Base-by-base conservation (phyloP, 2,888 invertebrate genomes). In the Rhamphomyia laevipes region DNA sequence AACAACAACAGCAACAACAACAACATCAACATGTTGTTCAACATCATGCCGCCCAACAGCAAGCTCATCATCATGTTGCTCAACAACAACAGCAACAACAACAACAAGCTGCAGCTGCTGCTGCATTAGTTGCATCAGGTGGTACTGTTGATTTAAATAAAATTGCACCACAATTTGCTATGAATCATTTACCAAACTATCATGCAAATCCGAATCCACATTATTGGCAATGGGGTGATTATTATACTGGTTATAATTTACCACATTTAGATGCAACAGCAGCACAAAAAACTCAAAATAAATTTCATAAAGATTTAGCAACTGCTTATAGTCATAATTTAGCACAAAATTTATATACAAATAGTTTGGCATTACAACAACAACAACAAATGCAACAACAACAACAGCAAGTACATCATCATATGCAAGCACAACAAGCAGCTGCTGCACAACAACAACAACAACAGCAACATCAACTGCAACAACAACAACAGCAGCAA, bases 161-260 rank as follows among this genome's bases (percentile, higher is more conserved):
- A 65, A 73, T 77, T 51, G 69, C 77, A 1, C 73, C 81, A 0
- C 82, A 81, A 57, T 81, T 79, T 57, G 65, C 77, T 2, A 74
- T 76, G 66, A 81, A 82, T 66, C 79, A 81, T 57, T 74, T 81
- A 46, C 80, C 81, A 2, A 82, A 82, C 60, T 82, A 82, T 59
- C 80, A 80, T 59, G 75, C 59, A 7, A 62, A 80, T 43, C 74
- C 77, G 1, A 75, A 75, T 53, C n/a, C n/a, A n/a, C 81, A 81
- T 59, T 82, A 81, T 58, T 81, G 81, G 74, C 79, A 81, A 61
- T 74, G 80, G 63, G 81, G 82, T 54, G 77, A 79, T 56, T 72
- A 72, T 46, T 76, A 77, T 49, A 71, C 73, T 53, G 71, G 77
- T 1, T 79, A 79, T 57, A 78, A 79, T 58, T 63, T 78, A 1